Percentiles rank a stretch among this genome's conserved stretches.
These are phyloP conservation scores for Argynnis bischoffii DNA, from an alignment of 2,888 invertebrate species.

Conservation along the genomic window DNA sequence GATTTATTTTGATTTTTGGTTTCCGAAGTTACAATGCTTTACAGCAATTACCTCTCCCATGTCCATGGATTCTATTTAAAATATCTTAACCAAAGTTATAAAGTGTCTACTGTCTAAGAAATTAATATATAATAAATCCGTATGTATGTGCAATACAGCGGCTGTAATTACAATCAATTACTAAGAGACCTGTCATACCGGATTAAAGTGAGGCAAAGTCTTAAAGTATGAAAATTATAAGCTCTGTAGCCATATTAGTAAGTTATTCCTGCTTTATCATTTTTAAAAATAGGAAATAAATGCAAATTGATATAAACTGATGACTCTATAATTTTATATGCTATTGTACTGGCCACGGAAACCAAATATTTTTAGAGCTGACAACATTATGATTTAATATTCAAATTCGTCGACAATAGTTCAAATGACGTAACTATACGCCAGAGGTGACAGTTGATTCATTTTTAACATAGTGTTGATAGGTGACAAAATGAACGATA, in stretches of 20 bases:
- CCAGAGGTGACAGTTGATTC: slow-evolving; percentile 18
- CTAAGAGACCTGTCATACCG: slow-evolving; percentile 9
- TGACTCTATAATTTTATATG: slow-evolving; percentile 8
- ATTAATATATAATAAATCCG: background rate
- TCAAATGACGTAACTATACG: slow-evolving; percentile 21
- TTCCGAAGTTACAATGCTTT: too few relatives aligned
- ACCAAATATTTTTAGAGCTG: slow-evolving; percentile 20
- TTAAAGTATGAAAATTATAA: slow-evolving; percentile 12
- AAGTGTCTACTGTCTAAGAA: too few relatives aligned
- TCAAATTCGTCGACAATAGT: slow-evolving; percentile 12
- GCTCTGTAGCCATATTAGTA: background rate
- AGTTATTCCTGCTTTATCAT: background rate
- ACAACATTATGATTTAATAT: slow-evolving; percentile 11
- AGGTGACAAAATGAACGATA: slow-evolving; percentile 38
- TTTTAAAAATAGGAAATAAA: slow-evolving; percentile 12
- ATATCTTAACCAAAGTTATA: too few relatives aligned
- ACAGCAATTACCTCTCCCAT: too few relatives aligned
- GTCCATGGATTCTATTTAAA: too few relatives aligned
- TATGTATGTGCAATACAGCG: background rate
- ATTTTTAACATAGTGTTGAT: slow-evolving; percentile 22
- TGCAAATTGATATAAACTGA: slow-evolving; percentile 15
- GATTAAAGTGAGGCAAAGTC: slow-evolving; percentile 8
- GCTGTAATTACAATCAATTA: slow-evolving; percentile 18
- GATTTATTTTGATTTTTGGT: too few relatives aligned
- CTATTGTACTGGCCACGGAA: slow-evolving; percentile 11